These are phyloP conservation scores for Hipposideros larvatus DNA, from an alignment of 2,797 vertebrate species.

Conservation along the genomic window DNA sequence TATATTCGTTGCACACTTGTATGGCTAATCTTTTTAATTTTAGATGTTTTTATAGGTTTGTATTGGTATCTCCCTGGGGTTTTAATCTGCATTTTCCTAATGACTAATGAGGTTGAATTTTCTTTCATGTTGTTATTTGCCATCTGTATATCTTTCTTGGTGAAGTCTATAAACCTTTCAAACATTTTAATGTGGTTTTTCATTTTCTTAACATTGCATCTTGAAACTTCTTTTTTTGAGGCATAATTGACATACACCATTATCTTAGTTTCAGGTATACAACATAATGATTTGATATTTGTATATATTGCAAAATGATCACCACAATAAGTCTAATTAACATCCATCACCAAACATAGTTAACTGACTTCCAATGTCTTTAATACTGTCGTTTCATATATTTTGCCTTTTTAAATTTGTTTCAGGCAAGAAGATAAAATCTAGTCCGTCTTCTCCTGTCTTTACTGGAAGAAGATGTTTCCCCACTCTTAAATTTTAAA, in stretches of 20 bases:
- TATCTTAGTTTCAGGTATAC: no score
- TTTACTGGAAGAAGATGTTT: constrained; percentile 36
- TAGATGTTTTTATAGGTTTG: neutral
- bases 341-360: no score
- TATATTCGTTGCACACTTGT: neutral
- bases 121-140: no score
- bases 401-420: constrained; percentile 1
- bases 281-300: neutral
- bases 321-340: no score
- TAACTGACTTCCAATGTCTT: neutral
- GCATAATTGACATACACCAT: no score
- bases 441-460: neutral
- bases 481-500: neutral
- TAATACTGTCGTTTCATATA: constrained; percentile 14
- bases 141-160: no score
- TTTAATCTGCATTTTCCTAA: neutral
- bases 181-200: no score
- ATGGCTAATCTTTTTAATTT: neutral
- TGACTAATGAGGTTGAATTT: neutral
- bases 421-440: neutral
- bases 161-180: no score
- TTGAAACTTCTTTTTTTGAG: no score
- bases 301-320: neutral
- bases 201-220: no score
- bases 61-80: neutral